phyloP scores from a whole-genome alignment of 2,888 invertebrate species.

The Hyppa rectilinea region DNA sequence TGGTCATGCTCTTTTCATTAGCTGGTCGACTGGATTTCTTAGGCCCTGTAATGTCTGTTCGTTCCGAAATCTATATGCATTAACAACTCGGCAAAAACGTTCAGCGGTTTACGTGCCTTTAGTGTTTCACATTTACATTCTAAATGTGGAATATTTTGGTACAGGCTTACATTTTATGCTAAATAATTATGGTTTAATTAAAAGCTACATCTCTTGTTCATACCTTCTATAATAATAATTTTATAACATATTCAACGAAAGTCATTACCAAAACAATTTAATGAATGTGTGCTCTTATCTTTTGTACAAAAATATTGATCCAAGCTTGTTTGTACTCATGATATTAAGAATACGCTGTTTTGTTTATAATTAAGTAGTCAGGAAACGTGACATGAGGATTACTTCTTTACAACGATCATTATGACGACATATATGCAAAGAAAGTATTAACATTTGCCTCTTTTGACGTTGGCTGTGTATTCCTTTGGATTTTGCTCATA shows the following conservation, averaged over 20 bases:
- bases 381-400: constrained; percentile 60
- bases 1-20: constrained; percentile 32
- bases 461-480: constrained; percentile 13
- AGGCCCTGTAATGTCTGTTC: neutral
- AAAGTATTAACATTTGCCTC: constrained; percentile 39
- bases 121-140: neutral
- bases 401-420: constrained; percentile 41
- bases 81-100: neutral
- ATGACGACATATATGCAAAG: constrained; percentile 25
- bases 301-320: constrained; percentile 75
- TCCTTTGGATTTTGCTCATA: constrained; percentile 9
- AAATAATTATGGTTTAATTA: too few relatives aligned
- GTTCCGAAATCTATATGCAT: constrained; percentile 5
- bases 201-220: neutral
- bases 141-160: neutral
- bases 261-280: constrained; percentile 40
- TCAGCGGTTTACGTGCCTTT: neutral
- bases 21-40: neutral
- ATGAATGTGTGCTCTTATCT: constrained; percentile 43
- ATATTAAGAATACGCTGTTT: constrained; percentile 67
- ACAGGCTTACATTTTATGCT: too few relatives aligned
- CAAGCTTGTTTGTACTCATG: constrained; percentile 70
- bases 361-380: constrained; percentile 66
- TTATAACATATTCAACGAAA: constrained; percentile 24
- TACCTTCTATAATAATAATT: constrained; percentile 3